Base-by-base conservation (phyloP, 2,113 vertebrate species). In the Madoqua kirkii region DNA sequence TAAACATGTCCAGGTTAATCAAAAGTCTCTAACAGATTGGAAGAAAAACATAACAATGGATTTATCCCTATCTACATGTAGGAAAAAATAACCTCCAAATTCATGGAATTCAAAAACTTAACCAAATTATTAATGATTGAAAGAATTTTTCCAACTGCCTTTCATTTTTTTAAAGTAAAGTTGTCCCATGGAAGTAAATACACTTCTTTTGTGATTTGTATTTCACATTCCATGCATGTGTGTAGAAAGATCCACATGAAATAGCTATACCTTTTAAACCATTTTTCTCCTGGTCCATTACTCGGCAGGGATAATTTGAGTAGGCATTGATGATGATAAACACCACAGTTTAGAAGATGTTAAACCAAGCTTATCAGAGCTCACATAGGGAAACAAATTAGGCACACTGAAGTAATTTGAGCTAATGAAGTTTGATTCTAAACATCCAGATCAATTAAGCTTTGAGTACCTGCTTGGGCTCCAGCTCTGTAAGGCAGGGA, bases 391-490 rank as follows among this genome's bases (percentile, higher is more conserved):
- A 97, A 97, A 96, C 93, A 97, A 96, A 97, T 98, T 97, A 98
- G 96, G 92, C 90, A 96, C 93, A 93, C 92, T 96, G 81, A 97
- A 96, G 91, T 93, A 96, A 96, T 97, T 93, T 96, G 59, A 96
- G 74, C 90, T 98, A 98, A 98, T 96, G 96, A 97, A 97, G 64
- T 98, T 97, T 97, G 93, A 97, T 96, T 97, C 90, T 86, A 95
- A 97, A 97, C 95, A 97, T 96, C 92, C 96, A 98, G 90, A 96
- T 97, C 95, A 98, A 96, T 98, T 98, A 98, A 96, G 84, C 87
- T 91, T 97, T 64, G 92, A 92, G 76, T 62, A 52, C 45, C 95
- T 97, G 67, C 76, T 94, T 78, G 85, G 59, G 60, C 55, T 83
- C 52, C 52, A 91, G 89, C 50, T 96, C 87, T 14, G 3, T 59